Conservation (phyloP, 1,140 invertebrate species). For the Zaprionus inermis region DNA sequence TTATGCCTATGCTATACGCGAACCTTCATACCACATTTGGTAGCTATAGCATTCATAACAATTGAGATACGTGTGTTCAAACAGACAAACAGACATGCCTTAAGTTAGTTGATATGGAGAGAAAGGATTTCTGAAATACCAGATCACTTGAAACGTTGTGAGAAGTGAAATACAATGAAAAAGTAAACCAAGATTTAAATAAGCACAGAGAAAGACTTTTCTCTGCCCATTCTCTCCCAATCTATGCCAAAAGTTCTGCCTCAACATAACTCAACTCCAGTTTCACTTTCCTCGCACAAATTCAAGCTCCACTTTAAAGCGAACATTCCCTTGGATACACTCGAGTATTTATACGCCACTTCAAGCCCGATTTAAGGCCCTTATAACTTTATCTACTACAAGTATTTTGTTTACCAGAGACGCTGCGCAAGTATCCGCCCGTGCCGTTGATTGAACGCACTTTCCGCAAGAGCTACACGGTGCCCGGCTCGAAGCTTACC, state of each 20-base stretch:
- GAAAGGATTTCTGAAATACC: too few species aligned
- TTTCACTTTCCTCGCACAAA: not conserved
- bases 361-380: not conserved
- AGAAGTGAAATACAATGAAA: too few species aligned
- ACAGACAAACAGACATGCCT: too few species aligned
- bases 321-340: not conserved
- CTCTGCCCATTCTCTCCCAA: not conserved
- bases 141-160: too few species aligned
- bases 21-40: too few species aligned
- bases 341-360: constrained; percentile 5
- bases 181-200: not conserved
- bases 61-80: too few species aligned
- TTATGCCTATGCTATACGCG: too few species aligned
- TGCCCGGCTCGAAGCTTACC: constrained; percentile 65
- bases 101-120: too few species aligned
- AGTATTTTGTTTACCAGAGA: constrained; percentile 68
- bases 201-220: not conserved
- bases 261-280: too few species aligned
- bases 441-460: constrained; percentile 71
- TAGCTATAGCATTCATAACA: too few species aligned
- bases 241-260: not conserved
- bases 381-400: constrained; percentile 4
- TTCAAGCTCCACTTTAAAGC: not conserved
- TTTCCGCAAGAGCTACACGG: constrained; percentile 65
- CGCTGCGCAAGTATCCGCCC: constrained; percentile 84